phyloP scores from a whole-genome alignment of 1,140 invertebrate species.

The Penaeus indicus region DNA sequence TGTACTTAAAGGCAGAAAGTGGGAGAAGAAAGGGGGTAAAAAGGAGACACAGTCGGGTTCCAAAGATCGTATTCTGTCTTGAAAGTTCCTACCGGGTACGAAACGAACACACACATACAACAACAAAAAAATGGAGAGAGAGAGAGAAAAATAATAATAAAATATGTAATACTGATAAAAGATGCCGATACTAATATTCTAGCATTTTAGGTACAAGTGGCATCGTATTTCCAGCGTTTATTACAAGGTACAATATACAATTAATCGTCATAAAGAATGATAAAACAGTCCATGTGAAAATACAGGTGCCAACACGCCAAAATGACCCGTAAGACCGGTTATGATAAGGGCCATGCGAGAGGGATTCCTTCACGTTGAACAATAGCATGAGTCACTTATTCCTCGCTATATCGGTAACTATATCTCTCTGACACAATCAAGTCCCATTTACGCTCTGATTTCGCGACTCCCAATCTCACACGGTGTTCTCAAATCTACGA shows the following conservation, averaged over 20 bases:
- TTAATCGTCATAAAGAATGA: conserved; percentile 42
- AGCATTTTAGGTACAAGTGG: neutral
- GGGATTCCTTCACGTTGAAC: neutral
- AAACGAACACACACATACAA: too few relatives aligned
- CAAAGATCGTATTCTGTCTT: neutral
- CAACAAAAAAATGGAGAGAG: too few relatives aligned
- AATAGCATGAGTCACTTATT: conserved; percentile 3
- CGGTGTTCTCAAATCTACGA: too few relatives aligned
- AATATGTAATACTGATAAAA: too few relatives aligned
- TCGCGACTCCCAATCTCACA: too few relatives aligned
- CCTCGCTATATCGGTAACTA: too few relatives aligned
- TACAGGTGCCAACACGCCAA: neutral
- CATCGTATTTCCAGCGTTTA: conserved; percentile 1
- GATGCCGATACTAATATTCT: too few relatives aligned
- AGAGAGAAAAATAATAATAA: too few relatives aligned
- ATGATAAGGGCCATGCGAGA: neutral
- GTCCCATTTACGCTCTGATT: too few relatives aligned
- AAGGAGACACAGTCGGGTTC: neutral
- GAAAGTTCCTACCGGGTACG: too few relatives aligned
- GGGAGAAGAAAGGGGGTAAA: neutral
- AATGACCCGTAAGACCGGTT: conserved; percentile 2
- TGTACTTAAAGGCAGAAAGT: neutral
- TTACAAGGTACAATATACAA: conserved; percentile 29
- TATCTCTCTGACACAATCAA: too few relatives aligned
- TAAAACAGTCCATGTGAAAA: conserved; percentile 8